Percentiles rank a stretch among this genome's conserved stretches.
Conservation (phyloP, 2,888 invertebrate genomes). For the Dexiosoma caninum region DNA sequence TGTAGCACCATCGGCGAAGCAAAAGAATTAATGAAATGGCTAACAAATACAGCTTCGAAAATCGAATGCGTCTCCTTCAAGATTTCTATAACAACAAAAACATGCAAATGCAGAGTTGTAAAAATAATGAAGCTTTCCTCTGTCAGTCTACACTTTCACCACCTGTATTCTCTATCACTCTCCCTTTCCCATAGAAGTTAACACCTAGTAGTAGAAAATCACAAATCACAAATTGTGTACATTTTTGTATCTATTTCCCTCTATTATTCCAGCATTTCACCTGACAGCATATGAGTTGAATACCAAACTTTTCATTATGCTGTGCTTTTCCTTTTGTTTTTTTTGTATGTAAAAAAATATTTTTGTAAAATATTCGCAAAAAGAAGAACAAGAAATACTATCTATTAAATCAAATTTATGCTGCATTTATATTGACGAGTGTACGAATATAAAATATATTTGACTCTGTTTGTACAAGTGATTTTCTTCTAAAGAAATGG, state of each 20-base stretch:
- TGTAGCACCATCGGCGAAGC: too few species aligned
- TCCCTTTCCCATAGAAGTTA: too few species aligned
- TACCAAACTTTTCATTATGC: slow-evolving; percentile 1
- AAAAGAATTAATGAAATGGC: too few species aligned
- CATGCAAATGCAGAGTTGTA: too few species aligned
- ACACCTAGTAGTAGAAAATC: too few species aligned
- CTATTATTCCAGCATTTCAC: slow-evolving; percentile 37
- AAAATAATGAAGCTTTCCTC: too few species aligned
- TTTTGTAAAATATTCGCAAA: slow-evolving; percentile 14
- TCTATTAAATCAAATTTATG: slow-evolving; percentile 60
- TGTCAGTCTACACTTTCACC: too few species aligned
- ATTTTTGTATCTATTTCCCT: not conserved
- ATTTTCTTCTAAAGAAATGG: not conserved
- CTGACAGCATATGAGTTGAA: slow-evolving; percentile 44
- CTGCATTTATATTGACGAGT: slow-evolving; percentile 43
- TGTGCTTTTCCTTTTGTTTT: not conserved
- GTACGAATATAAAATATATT: not conserved
- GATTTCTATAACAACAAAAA: too few species aligned
- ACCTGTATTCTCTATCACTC: too few species aligned
- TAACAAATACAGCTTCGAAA: too few species aligned
- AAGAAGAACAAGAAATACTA: not conserved
- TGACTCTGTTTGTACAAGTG: not conserved
- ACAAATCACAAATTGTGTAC: too few species aligned
- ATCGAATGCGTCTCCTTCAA: too few species aligned
- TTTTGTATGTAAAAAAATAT: slow-evolving; percentile 5